Evolutionary conservation across 1,140 invertebrate species (phyloP).

Genomic region (Zaprionus taronus): DNA sequence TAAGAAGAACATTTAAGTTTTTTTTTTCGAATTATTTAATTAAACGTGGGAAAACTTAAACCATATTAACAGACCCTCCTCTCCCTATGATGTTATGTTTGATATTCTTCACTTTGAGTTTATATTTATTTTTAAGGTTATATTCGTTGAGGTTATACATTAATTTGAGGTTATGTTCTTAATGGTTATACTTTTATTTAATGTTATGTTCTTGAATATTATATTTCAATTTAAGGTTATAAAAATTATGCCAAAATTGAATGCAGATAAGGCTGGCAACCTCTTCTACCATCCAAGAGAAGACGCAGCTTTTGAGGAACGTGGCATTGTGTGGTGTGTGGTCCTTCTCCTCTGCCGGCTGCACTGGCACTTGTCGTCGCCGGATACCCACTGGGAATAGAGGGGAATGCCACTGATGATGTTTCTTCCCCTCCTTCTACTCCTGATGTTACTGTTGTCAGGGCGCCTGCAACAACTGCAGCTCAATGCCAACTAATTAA

Average conservation of each 20-base stretch:
- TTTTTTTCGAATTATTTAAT: too few species aligned
- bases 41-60: too few species aligned
- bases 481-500: slow-evolving; percentile 78
- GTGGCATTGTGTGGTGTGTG: background rate
- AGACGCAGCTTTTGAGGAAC: background rate
- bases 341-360: background rate
- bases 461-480: slow-evolving; percentile 44
- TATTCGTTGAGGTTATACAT: too few species aligned
- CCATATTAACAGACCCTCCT: too few species aligned
- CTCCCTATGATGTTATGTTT: too few species aligned
- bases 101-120: too few species aligned
- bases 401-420: slow-evolving; percentile 39
- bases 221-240: background rate
- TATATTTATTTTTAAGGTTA: too few species aligned
- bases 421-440: background rate
- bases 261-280: background rate
- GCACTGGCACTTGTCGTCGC: slow-evolving; percentile 28
- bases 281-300: too few species aligned
- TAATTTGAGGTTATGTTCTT: too few species aligned
- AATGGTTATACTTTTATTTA: background rate
- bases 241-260: background rate
- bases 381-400: slow-evolving; percentile 33
- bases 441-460: slow-evolving; percentile 17
- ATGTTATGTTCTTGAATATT: background rate
- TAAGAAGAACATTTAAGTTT: too few species aligned